phyloP scores from a whole-genome alignment of 2,888 invertebrate genomes.

The Augochlorella aurata region DNA sequence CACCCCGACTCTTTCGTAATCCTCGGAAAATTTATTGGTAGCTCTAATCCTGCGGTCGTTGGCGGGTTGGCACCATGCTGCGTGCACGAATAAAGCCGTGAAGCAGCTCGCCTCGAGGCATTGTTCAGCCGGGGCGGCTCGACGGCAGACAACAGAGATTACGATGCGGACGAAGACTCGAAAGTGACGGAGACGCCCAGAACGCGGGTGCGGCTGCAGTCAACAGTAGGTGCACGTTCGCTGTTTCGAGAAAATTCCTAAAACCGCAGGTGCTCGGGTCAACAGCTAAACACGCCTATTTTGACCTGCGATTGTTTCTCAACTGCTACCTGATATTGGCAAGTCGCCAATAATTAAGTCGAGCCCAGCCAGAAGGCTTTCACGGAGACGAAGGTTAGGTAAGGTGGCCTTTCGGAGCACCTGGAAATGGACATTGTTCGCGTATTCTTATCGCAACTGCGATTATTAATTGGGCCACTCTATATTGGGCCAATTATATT shows the following conservation, averaged over 20 bases:
- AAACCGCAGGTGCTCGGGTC: not conserved
- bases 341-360: not conserved
- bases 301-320: not conserved
- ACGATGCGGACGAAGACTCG: not conserved
- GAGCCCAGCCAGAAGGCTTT: not conserved
- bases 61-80: not conserved
- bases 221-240: not conserved
- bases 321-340: not conserved
- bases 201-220: too few relatives aligned
- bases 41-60: not conserved
- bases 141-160: not conserved
- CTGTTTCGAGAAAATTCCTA: not conserved
- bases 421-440: not conserved
- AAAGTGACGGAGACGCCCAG: not conserved
- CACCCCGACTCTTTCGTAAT: not conserved
- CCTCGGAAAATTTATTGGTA: slow-evolving; percentile 3
- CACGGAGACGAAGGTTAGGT: not conserved
- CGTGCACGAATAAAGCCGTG: not conserved
- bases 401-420: not conserved
- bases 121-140: not conserved
- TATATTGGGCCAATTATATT: not conserved
- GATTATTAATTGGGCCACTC: not conserved
- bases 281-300: not conserved
- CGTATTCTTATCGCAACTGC: not conserved
- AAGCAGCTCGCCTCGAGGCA: not conserved